A percentile compares a stretch with the other conserved stretches of the same genome.
These are phyloP conservation scores for Euclidia mi DNA, from an alignment of 2,888 invertebrate species.

Conservation along the genomic window DNA sequence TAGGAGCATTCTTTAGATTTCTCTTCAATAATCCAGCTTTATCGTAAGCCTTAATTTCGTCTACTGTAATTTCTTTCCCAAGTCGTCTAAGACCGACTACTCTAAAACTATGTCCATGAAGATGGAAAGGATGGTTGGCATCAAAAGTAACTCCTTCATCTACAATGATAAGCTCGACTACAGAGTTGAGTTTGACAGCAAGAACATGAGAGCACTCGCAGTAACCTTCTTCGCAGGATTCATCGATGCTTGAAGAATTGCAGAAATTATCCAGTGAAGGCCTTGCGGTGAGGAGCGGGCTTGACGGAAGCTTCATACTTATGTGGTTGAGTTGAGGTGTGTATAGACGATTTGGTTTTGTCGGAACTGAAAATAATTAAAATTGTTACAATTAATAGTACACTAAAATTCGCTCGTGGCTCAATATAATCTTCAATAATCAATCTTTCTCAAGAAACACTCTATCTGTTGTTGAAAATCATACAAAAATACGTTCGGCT, in stretches of 20 bases:
- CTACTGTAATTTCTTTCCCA: slow-evolving; percentile 92
- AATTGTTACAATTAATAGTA: neutral
- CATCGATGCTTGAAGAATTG: slow-evolving; percentile 92
- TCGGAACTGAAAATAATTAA: slow-evolving; percentile 83
- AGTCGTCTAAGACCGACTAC: slow-evolving; percentile 95
- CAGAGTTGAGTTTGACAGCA: slow-evolving; percentile 92
- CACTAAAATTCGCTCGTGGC: neutral
- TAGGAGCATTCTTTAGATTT: slow-evolving; percentile 93
- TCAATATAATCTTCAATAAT: too few relatives aligned
- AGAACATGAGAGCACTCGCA: slow-evolving; percentile 96
- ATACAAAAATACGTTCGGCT: too few relatives aligned
- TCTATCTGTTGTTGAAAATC: too few relatives aligned
- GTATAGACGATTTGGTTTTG: slow-evolving; percentile 90
- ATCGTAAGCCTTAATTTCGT: slow-evolving; percentile 92
- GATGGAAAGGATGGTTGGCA: slow-evolving; percentile 97
- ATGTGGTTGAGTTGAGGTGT: slow-evolving; percentile 97
- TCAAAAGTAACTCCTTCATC: slow-evolving; percentile 96
- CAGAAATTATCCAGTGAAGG: slow-evolving; percentile 92
- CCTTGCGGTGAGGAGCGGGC: slow-evolving; percentile 92
- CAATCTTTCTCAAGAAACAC: too few relatives aligned
- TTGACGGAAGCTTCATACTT: slow-evolving; percentile 93
- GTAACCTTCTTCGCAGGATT: slow-evolving; percentile 92
- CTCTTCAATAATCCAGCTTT: slow-evolving; percentile 92
- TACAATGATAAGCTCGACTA: slow-evolving; percentile 95
- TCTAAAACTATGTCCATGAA: slow-evolving; percentile 96